A percentile compares a stretch with the other conserved stretches of the same genome.
Conservation (phyloP, 2,797 vertebrate genomes). For the Gallinago nigripennis region DNA sequence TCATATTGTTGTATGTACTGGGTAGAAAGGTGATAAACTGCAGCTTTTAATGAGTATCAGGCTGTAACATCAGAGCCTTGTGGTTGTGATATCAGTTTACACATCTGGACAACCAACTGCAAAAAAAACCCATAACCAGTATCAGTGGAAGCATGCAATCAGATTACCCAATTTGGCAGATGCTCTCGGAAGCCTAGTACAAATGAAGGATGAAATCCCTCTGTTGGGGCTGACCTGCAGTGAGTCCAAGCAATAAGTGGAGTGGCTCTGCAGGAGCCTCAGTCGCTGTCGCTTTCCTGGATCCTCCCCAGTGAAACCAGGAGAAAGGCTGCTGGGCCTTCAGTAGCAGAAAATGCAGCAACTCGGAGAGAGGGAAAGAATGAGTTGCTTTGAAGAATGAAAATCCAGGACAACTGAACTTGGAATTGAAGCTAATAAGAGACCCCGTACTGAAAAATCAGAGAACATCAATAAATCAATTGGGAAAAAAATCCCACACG, state of each 20-base stretch:
- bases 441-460: background rate
- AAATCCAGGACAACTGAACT: background rate
- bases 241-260: background rate
- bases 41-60: background rate
- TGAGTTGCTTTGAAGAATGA: background rate
- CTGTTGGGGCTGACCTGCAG: background rate
- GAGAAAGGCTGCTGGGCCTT: background rate
- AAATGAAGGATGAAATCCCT: background rate
- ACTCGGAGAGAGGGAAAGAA: fast-evolving
- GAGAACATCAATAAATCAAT: background rate
- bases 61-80: background rate
- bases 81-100: background rate
- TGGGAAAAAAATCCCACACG: background rate
- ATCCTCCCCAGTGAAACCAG: background rate
- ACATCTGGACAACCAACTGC: background rate
- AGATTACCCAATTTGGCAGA: background rate
- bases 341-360: background rate
- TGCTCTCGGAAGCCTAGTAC: background rate
- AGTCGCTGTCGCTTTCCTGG: fast-evolving
- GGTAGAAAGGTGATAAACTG: background rate
- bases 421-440: background rate
- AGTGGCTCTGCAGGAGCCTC: background rate
- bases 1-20: background rate
- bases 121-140: background rate
- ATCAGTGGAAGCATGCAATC: background rate